Base-by-base conservation (phyloP, 2,797 vertebrate species). In the Phrynocephalus forsythii region DNA sequence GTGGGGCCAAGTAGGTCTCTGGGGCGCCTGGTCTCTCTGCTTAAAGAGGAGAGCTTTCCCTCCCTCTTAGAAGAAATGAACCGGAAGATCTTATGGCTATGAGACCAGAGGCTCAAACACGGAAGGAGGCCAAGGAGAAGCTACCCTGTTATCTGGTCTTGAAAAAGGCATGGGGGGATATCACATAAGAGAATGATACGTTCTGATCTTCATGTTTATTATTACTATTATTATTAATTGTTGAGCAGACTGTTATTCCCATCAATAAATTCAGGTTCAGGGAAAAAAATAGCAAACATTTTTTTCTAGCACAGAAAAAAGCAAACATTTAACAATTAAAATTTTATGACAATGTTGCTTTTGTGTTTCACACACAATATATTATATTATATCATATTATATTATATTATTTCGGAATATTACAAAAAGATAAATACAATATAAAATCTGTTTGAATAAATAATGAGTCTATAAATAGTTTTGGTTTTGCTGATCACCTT, bases 401-500 rank as follows among this genome's bases (percentile, higher is more conserved):
- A 63, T 78, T 78, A 86, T 90, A 90, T 90, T 90, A 90, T 90
- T 87, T 84, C 69, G 71, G 86, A 84, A 90, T 84, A 90, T 90
- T 90, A 90, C 77, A 90, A 90, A 89, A 87, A 90, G 89, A 90
- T 90, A 90, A 90, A 90, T 90, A 90, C 20, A 22, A 87, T 90
- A 90, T 90, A 87, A 90, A 90, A 90, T 81, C 86, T 83, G 60
- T 86, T 28, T 79, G 86, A 90, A 90, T 90, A 90, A 90, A 90
- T 90, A 90, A 88, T 16, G 68, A 26, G 28, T 84, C 71, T 87
- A 90, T 90, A 90, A 90, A 90, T 90, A 90, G 85, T 87, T 88
- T 90, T 85, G 87, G 87, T 81, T 88, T 81, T 0, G 9, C 28
- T 71, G 60, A 63, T 86, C 75, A 44, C 79, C 72, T 87, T 79